Percentiles rank a stretch among this genome's conserved stretches.
phyloP scores from a whole-genome alignment of 2,888 invertebrate species.

The Ethmia dodecea region DNA sequence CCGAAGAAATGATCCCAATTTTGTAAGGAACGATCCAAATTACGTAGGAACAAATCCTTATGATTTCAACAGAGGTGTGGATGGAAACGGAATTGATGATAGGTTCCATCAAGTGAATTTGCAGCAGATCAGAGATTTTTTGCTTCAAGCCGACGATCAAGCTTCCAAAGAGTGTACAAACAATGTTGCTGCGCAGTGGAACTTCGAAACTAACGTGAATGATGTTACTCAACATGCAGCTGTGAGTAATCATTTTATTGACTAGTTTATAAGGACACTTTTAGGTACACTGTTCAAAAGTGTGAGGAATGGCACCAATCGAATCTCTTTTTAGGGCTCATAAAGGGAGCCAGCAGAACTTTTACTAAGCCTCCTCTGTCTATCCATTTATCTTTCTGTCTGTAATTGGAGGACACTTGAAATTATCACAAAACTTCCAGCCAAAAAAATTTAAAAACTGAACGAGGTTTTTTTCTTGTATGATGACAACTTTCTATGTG shows the following conservation, averaged over 20 bases:
- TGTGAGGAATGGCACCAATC: no score
- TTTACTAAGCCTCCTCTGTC: no score
- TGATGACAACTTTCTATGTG: no score
- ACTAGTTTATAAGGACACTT: background rate
- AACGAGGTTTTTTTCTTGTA: no score
- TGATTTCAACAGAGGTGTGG: conserved; percentile 56
- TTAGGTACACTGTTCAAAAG: no score
- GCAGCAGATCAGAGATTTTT: conserved; percentile 74
- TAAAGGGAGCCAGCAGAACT: no score
- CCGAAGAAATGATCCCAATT: conserved; percentile 71
- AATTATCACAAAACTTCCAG: no score
- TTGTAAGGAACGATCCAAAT: conserved; percentile 62
- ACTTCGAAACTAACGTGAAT: conserved; percentile 92
- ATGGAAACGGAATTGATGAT: conserved; percentile 52
- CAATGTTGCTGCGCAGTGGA: conserved; percentile 93
- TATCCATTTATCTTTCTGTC: no score
- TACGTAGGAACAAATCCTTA: conserved; percentile 62
- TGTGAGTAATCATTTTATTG: conserved; percentile 75
- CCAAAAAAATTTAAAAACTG: no score
- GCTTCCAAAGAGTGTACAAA: conserved; percentile 89
- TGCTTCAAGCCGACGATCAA: conserved; percentile 85
- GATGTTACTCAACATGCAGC: conserved; percentile 89
- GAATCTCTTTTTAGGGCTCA: no score
- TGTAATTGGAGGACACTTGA: no score
- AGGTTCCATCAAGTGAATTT: conserved; percentile 60